These are phyloP conservation scores for Aldabrachelys gigantea DNA, from an alignment of 2,113 vertebrate species.

Conservation along the genomic window DNA sequence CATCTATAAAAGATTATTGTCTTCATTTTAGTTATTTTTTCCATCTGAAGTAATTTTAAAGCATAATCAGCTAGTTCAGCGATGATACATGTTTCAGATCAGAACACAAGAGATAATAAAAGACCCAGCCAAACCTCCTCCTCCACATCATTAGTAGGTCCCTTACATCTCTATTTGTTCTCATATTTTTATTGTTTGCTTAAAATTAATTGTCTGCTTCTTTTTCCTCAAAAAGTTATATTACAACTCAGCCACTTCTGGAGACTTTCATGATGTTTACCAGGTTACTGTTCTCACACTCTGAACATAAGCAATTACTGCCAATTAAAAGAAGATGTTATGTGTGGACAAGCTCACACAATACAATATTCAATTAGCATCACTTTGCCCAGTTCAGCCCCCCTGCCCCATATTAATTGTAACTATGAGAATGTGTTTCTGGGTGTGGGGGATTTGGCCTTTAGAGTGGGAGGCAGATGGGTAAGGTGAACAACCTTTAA, in stretches of 20 bases:
- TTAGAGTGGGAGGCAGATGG: neutral
- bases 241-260: slow-evolving; percentile 20
- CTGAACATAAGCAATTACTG: accelerated
- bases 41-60: slow-evolving; percentile 77
- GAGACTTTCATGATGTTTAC: neutral
- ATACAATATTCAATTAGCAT: neutral
- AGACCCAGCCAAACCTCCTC: slow-evolving; percentile 48
- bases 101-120: slow-evolving; percentile 73
- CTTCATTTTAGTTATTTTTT: slow-evolving; percentile 81
- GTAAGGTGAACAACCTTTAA: neutral
- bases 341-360: neutral
- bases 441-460: neutral
- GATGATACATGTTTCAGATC: slow-evolving; percentile 69
- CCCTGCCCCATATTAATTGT: neutral
- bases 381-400: accelerated
- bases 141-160: slow-evolving; percentile 58
- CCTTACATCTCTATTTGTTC: slow-evolving; percentile 60
- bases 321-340: neutral
- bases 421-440: neutral
- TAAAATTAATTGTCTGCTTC: slow-evolving; percentile 64
- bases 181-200: slow-evolving; percentile 68
- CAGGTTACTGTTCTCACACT: neutral
- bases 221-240: slow-evolving; percentile 45
- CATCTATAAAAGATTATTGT: slow-evolving; percentile 79
- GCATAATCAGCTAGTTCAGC: slow-evolving; percentile 65